Conservation (phyloP, 2,113 vertebrate genomes). For the Osmerus eperlanus region DNA sequence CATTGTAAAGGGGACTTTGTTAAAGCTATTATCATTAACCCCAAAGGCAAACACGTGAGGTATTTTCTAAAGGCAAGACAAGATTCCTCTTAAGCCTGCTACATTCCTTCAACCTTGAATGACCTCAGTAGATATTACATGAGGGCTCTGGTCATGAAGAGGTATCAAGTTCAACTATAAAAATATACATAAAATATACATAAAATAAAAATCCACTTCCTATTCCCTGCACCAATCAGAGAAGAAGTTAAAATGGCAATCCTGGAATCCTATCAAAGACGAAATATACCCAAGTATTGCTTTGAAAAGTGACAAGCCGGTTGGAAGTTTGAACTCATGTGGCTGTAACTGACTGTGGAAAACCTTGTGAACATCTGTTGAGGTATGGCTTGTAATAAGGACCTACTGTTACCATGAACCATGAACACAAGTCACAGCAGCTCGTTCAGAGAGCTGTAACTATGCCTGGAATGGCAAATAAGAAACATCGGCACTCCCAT, state of each 20-base stretch:
- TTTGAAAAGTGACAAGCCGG: too few species aligned
- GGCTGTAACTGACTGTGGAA: neutral
- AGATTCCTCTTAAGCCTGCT: too few species aligned
- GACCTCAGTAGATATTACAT: too few species aligned
- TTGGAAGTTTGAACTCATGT: neutral
- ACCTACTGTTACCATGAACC: neutral
- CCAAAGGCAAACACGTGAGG: too few species aligned
- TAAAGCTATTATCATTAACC: too few species aligned
- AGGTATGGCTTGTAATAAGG: neutral
- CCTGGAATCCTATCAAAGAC: neutral
- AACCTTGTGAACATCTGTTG: neutral
- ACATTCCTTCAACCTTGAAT: too few species aligned
- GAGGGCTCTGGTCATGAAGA: too few species aligned
- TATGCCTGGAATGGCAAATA: slow-evolving; percentile 5
- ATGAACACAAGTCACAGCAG: neutral
- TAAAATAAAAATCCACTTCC: neutral
- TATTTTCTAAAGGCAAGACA: too few species aligned
- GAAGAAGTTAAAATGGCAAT: neutral
- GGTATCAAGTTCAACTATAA: neutral
- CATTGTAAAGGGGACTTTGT: too few species aligned
- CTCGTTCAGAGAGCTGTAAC: neutral
- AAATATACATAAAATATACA: neutral
- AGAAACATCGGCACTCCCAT: neutral
- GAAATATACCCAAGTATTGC: neutral
- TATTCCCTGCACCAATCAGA: neutral